A percentile compares a stretch with the other conserved stretches of the same genome.
Evolutionary conservation across 2,797 vertebrate genomes (phyloP).

Genomic region (Coilia nasus): DNA sequence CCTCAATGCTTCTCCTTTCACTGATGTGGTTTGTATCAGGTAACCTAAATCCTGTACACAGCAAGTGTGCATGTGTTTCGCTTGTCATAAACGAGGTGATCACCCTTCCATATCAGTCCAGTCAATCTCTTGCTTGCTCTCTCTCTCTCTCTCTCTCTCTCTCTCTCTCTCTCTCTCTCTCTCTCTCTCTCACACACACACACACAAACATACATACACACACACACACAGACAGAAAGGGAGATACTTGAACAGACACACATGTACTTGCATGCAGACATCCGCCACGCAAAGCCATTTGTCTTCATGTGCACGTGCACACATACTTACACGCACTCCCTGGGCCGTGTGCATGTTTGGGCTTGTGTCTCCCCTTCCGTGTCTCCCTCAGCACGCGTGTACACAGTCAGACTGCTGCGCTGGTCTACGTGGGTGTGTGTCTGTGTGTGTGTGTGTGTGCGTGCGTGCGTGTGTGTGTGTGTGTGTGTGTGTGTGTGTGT

Average conservation of each 20-base stretch:
- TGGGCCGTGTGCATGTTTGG: no score
- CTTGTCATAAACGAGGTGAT: neutral
- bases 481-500: neutral
- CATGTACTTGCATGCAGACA: neutral
- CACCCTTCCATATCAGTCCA: neutral
- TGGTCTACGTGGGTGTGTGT: neutral
- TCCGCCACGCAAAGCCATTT: neutral
- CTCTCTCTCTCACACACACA: neutral
- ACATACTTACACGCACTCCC: neutral
- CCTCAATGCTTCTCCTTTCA: slow-evolving; percentile 22
- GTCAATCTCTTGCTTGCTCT: neutral
- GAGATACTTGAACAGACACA: neutral
- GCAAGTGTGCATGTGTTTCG: slow-evolving; percentile 20
- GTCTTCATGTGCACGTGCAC: neutral
- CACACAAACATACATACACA: neutral
- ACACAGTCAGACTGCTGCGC: no score
- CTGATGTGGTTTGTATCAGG: slow-evolving; percentile 19
- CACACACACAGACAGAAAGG: neutral
- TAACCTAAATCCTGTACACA: slow-evolving; percentile 25
- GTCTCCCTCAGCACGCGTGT: no score
- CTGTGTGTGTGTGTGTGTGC: neutral
- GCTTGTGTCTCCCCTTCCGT: no score
- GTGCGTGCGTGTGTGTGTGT: slow-evolving; percentile 24
- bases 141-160: neutral
- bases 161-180: neutral